Conservation (phyloP, 2,113 vertebrate genomes). For the Pogona vitticeps region DNA sequence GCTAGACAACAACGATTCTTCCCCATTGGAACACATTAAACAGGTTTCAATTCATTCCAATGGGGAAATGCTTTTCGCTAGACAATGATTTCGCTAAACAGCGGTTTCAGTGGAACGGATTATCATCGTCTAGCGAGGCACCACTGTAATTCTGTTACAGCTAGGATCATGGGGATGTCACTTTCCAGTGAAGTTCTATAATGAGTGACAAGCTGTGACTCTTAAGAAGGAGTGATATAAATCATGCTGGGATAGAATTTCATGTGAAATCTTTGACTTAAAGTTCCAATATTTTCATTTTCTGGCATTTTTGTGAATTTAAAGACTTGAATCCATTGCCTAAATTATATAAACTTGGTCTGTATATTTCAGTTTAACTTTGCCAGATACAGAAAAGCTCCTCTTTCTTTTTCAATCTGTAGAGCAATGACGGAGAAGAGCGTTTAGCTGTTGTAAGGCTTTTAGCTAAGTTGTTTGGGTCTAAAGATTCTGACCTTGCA, state of each 20-base stretch:
- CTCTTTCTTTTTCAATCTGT: constrained; percentile 52
- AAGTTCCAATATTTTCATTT: background rate
- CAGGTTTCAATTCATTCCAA: too few species aligned
- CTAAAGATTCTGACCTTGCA: constrained; percentile 97
- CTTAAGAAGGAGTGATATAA: background rate
- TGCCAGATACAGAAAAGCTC: constrained; percentile 24
- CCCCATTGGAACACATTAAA: too few species aligned
- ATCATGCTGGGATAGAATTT: background rate
- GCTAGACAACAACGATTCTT: too few species aligned
- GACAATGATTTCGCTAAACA: too few species aligned
- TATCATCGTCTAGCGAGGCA: too few species aligned
- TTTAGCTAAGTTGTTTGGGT: constrained; percentile 95
- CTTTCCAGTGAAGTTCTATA: background rate
- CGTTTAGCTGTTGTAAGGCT: constrained; percentile 95
- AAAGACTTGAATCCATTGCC: background rate
- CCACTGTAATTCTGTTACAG: too few species aligned
- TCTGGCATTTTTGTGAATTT: background rate
- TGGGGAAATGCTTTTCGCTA: too few species aligned
- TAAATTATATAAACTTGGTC: constrained; percentile 2
- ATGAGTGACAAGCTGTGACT: background rate
- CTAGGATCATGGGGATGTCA: background rate
- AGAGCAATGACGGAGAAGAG: constrained; percentile 99
- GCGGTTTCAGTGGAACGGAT: too few species aligned
- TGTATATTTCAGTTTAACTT: background rate
- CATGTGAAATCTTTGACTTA: background rate